phyloP scores from a whole-genome alignment of 2,888 invertebrate genomes.

The Galeruca laticollis region DNA sequence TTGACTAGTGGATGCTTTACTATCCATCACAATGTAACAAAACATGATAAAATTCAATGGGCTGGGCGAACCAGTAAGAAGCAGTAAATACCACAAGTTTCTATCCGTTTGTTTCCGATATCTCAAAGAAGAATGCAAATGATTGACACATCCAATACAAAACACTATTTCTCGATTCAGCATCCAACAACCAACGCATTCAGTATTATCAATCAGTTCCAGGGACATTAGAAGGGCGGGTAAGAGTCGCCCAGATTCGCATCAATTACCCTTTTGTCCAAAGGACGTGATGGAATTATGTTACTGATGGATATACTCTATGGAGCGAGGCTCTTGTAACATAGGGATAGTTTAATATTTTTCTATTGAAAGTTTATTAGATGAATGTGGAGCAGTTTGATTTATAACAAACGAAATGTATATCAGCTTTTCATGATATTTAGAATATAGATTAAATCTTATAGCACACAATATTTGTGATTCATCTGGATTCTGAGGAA shows the following conservation, averaged over 20 bases:
- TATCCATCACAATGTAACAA: no score
- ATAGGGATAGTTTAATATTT: neutral
- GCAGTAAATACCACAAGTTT: neutral
- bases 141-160: constrained; percentile 44
- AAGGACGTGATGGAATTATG: constrained; percentile 36
- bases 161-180: constrained; percentile 41
- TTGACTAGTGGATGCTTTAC: no score
- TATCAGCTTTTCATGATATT: no score
- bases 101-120: constrained; percentile 2
- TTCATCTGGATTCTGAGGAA: no score
- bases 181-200: constrained; percentile 44
- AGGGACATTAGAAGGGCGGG: constrained; percentile 50
- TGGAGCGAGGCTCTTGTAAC: neutral
- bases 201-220: constrained; percentile 49
- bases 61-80: no score
- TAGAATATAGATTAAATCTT: no score
- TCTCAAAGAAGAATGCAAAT: constrained; percentile 44
- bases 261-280: constrained; percentile 43
- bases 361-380: neutral
- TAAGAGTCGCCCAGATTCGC: constrained; percentile 39
- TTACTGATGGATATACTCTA: constrained; percentile 28
- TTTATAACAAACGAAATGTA: no score
- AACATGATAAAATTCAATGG: no score
- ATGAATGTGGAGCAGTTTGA: no score
- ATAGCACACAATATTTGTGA: no score